phyloP scores from a whole-genome alignment of 2,888 invertebrate genomes.

The Xanthia icteritia region DNA sequence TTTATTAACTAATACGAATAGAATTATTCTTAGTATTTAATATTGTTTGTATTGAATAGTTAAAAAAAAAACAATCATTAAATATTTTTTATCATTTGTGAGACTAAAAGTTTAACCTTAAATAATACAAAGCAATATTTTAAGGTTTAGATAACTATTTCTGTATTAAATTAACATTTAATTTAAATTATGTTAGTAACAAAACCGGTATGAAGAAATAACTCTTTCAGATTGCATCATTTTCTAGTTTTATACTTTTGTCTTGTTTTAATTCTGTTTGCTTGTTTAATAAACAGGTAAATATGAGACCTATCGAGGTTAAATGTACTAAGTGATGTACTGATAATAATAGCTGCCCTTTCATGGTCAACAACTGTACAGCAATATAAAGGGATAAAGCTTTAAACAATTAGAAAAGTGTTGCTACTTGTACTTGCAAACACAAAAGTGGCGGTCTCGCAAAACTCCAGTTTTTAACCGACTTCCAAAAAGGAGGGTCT shows the following conservation, averaged over 20 bases:
- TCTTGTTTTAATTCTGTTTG: constrained; percentile 31
- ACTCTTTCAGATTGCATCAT: constrained; percentile 52
- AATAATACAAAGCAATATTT: background rate
- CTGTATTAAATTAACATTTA: background rate
- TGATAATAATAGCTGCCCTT: background rate
- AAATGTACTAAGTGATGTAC: constrained; percentile 8
- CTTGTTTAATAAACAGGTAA: constrained; percentile 35
- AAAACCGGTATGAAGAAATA: constrained; percentile 53
- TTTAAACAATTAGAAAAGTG: background rate
- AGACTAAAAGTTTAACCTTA: background rate
- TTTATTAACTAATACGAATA: too few relatives aligned
- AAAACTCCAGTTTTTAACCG: background rate
- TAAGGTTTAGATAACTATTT: background rate
- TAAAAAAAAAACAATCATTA: too few relatives aligned
- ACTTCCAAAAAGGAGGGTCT: too few relatives aligned
- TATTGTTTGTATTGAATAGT: too few relatives aligned
- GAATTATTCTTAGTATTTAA: too few relatives aligned
- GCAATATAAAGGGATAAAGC: background rate
- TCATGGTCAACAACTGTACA: constrained; percentile 22
- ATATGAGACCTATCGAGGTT: constrained; percentile 26
- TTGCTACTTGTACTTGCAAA: background rate
- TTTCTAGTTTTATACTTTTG: constrained; percentile 46
- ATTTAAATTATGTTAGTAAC: constrained; percentile 18
- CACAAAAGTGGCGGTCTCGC: background rate
- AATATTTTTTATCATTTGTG: background rate